These are phyloP conservation scores for Dicerorhinus sumatrensis DNA, from an alignment of 2,113 vertebrate genomes.

Conservation along the genomic window DNA sequence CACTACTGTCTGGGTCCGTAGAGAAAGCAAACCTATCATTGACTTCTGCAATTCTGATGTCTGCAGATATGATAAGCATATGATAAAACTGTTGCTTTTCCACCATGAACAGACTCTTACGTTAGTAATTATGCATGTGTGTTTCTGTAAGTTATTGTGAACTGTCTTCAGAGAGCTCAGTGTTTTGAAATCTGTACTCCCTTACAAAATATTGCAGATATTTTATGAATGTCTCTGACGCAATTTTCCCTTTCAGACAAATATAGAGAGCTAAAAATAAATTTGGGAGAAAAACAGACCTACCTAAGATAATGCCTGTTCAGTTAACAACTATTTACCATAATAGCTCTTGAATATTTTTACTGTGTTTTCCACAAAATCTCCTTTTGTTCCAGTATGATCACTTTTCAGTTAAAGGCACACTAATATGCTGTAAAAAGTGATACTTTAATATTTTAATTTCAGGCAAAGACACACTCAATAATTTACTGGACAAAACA, in stretches of 20 bases:
- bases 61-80: background rate
- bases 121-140: background rate
- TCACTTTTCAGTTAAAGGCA: conserved; percentile 47
- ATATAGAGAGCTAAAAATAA: background rate
- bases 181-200: background rate
- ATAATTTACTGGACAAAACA: conserved; percentile 66
- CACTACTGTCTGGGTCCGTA: background rate
- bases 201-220: background rate
- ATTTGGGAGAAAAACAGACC: background rate
- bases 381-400: conserved; percentile 53
- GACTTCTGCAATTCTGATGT: background rate
- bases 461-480: conserved; percentile 52
- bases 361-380: conserved; percentile 13
- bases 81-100: background rate
- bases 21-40: background rate
- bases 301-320: background rate
- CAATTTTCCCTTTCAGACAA: background rate
- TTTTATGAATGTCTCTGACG: background rate
- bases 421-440: conserved; percentile 33
- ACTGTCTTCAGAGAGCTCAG: background rate
- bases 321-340: conserved; percentile 28
- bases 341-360: conserved; percentile 5
- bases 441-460: conserved; percentile 69
- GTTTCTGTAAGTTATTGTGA: background rate
- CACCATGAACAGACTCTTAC: background rate